A percentile compares a stretch with the other conserved stretches of the same genome.
These are phyloP conservation scores for Anomalospiza imberbis DNA, from an alignment of 2,797 vertebrate genomes.

Conservation along the genomic window DNA sequence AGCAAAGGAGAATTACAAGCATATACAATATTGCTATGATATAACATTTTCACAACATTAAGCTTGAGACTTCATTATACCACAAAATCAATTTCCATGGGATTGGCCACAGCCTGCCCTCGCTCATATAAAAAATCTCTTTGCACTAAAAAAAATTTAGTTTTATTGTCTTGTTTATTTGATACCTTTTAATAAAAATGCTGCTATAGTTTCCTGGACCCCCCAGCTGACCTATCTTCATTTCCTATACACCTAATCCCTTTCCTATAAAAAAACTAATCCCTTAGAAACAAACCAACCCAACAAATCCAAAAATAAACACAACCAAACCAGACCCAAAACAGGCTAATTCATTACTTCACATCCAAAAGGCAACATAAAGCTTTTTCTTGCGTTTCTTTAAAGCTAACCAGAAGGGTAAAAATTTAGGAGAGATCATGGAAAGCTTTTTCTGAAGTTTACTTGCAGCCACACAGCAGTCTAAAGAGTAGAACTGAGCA, in stretches of 20 bases:
- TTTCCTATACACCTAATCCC: background rate
- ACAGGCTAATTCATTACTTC: background rate
- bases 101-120: background rate
- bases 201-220: background rate
- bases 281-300: background rate
- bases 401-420: background rate
- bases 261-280: background rate
- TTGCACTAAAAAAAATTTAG: background rate
- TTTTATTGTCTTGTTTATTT: background rate
- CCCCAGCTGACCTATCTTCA: background rate
- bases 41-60: background rate
- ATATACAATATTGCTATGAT: background rate
- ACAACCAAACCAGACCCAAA: background rate
- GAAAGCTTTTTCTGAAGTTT: background rate
- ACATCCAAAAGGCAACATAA: background rate
- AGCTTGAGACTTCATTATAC: background rate
- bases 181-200: background rate
- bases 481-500: background rate
- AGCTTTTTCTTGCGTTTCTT: background rate
- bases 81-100: background rate
- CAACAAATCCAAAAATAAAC: background rate
- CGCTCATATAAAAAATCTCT: background rate
- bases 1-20: background rate
- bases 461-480: background rate
- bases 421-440: background rate